A percentile compares a stretch with the other conserved stretches of the same genome.
Conservation (phyloP, 2,113 vertebrate genomes). For the Atrichornis clamosus region DNA sequence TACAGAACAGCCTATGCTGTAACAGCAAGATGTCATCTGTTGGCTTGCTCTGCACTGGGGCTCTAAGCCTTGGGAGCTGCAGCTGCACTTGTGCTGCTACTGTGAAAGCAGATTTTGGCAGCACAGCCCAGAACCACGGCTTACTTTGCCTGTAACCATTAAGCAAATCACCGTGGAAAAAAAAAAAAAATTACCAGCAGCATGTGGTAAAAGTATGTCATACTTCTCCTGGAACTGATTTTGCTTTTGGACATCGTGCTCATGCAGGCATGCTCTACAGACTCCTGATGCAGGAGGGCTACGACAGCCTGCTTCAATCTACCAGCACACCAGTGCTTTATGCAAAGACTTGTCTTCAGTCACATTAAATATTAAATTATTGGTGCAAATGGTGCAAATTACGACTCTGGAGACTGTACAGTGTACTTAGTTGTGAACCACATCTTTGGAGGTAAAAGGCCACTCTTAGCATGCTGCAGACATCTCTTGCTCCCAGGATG, state of each 20-base stretch:
- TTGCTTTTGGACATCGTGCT: not conserved
- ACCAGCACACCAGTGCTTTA: not conserved
- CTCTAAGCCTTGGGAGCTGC: constrained; percentile 30
- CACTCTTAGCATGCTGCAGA: not conserved
- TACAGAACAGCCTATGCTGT: not conserved
- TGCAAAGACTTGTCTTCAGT: not conserved
- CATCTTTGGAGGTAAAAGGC: not conserved
- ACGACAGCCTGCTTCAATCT: not conserved
- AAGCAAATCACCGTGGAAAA: not conserved
- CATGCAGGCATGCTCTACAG: not conserved
- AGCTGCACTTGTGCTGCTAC: constrained; percentile 55
- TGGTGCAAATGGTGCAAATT: not conserved
- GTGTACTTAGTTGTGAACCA: not conserved
- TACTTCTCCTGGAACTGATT: not conserved
- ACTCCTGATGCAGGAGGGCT: not conserved
- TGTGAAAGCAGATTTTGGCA: constrained; percentile 25
- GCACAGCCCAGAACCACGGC: not conserved
- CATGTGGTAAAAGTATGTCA: not conserved
- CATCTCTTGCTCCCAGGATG: not conserved
- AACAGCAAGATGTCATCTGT: constrained; percentile 36
- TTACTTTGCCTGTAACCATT: not conserved
- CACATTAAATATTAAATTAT: constrained; percentile 1
- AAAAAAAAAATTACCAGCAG: not conserved
- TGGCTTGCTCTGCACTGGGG: constrained; percentile 31
- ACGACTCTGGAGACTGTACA: not conserved